Evolutionary conservation across 1,140 invertebrate genomes (phyloP).

Genomic region (Bathynomus jamesi): DNA sequence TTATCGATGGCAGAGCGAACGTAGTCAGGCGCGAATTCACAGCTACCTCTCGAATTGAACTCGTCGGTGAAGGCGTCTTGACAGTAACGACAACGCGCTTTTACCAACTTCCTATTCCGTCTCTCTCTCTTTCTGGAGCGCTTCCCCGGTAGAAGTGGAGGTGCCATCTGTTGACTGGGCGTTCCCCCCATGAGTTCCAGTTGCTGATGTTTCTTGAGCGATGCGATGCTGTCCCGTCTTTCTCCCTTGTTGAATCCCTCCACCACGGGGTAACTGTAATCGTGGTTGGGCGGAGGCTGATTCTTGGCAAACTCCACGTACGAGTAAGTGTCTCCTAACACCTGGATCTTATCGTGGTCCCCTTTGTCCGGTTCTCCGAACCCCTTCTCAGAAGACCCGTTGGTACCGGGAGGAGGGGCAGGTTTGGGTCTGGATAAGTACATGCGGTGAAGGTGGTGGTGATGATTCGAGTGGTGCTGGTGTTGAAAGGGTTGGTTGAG

Average conservation of each 20-base stretch:
- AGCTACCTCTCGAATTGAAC: conserved; percentile 70
- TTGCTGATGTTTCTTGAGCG: conserved; percentile 28
- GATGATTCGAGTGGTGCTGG: conserved; percentile 40
- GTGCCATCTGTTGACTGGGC: conserved; percentile 13
- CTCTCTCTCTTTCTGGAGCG: conserved; percentile 44
- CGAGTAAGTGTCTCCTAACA: conserved; percentile 56
- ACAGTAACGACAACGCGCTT: conserved; percentile 45
- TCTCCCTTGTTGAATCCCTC: conserved; percentile 45
- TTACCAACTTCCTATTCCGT: conserved; percentile 37
- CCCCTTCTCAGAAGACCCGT: background rate
- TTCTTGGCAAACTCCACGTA: conserved; percentile 71
- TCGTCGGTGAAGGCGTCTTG: conserved; percentile 54
- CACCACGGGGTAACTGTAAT: conserved; percentile 72
- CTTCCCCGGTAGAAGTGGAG: conserved; percentile 38
- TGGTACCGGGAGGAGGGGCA: conserved; percentile 15
- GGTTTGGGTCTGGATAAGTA: conserved; percentile 41
- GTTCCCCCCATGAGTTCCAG: conserved; percentile 25
- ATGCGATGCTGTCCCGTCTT: conserved; percentile 28
- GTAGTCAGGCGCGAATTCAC: conserved; percentile 80
- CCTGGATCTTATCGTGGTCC: conserved; percentile 38
- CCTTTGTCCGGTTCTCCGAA: background rate
- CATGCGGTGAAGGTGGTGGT: conserved; percentile 47
- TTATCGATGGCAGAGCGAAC: conserved; percentile 69
- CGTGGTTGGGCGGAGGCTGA: conserved; percentile 51
- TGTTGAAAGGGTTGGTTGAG: no score